Evolutionary conservation across 1,140 invertebrate genomes (phyloP).

Genomic region (Procambarus clarkii): DNA sequence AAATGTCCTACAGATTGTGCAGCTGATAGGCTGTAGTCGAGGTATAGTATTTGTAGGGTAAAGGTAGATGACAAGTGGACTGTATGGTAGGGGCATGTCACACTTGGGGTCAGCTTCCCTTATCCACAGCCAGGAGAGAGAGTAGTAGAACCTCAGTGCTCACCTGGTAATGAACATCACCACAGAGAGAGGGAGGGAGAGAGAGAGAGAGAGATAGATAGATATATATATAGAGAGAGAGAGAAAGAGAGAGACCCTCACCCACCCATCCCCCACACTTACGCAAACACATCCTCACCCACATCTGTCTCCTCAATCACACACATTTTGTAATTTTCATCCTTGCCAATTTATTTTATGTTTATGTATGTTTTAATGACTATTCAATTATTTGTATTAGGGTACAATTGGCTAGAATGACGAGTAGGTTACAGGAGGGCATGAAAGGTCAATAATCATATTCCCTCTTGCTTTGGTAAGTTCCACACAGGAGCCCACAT

Average conservation of each 20-base stretch:
- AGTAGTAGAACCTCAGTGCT: conserved; percentile 23
- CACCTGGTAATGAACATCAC: conserved; percentile 20
- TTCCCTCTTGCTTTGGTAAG: background rate
- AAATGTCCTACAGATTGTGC: conserved; percentile 11
- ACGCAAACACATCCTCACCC: background rate
- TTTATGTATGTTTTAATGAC: background rate
- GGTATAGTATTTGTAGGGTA: conserved; percentile 14
- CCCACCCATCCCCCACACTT: background rate
- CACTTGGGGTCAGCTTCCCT: conserved; percentile 52
- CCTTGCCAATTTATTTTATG: background rate
- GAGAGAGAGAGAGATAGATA: background rate
- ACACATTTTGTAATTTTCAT: background rate
- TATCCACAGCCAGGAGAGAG: conserved; percentile 24
- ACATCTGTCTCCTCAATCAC: background rate
- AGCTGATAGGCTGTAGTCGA: background rate
- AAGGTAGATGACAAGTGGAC: background rate
- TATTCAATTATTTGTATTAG: background rate
- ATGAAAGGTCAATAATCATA: background rate
- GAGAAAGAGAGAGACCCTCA: too few relatives aligned
- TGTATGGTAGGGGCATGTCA: conserved; percentile 27
- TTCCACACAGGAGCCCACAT: conserved; percentile 8
- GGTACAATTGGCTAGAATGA: background rate
- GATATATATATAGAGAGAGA: background rate
- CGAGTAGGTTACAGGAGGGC: background rate
- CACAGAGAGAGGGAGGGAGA: background rate